Evolutionary conservation across 1,140 invertebrate genomes (phyloP), one percentile per base, ranked within the genome.

Genomic region (Scaptomyza pallida): DNA sequence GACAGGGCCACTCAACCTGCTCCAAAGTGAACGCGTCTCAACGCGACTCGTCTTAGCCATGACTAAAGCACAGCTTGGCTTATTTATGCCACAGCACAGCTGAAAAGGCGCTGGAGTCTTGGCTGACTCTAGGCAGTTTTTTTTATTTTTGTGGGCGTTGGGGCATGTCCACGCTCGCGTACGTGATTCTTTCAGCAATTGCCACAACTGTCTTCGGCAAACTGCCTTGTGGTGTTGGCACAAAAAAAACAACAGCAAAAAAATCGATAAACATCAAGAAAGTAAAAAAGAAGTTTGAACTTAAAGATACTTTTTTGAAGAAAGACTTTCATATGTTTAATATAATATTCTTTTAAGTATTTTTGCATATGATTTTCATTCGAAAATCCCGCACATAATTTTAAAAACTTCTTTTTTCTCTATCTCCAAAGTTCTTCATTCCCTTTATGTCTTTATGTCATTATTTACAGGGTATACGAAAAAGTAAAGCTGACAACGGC

Each of bases 101-200:
- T n/a, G n/a, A 2, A 23, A 12, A 19, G 17, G 23, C n/a, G 37
- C 12, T 9, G 33, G 48, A 40, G 21, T 23, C 5, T 37, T 52
- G 23, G 40, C 37, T 12, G 45, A 54, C 47, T 47, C 48, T 37
- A 61, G 64, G 47, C 45, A n/a, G n/a, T n/a, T n/a, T n/a, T n/a
- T n/a, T n/a, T n/a, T n/a, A 35, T 30, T 33, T 60, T 35, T 26
- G 54, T 56, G 52, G 62, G 62, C 52, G 52, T 65, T 60, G 61
- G 45, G 56, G 64, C 45, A 26, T 51, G 64, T 44, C 26, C 45
- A 33, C 23, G 73, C 81, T 88, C 81, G 37, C 23, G 73, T 88
- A 86, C 81, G 82, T 86, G 82, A 77, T 86, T 78, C 68, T 69
- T 30, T 2, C 21, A 19, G 56, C 59, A 69, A 79, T 79, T 79